Percentiles rank a stretch among this genome's conserved stretches.
Conservation (phyloP, 2,113 vertebrate species). For the Clarias batrachus region DNA sequence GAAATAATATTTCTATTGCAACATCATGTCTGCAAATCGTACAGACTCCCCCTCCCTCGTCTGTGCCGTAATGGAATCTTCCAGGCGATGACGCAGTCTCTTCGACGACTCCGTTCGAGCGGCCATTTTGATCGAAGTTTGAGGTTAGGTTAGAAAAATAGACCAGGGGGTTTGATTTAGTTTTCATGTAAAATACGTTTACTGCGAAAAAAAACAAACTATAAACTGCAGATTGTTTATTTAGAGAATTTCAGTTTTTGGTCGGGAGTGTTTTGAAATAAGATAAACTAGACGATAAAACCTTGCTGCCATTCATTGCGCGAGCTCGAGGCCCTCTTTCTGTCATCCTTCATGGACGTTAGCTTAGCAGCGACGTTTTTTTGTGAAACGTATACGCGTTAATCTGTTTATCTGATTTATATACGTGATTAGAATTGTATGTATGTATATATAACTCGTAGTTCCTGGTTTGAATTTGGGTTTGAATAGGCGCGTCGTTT, state of each 20-base stretch:
- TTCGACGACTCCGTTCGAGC: conserved; percentile 49
- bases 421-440: background rate
- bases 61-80: conserved; percentile 12
- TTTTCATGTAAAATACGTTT: background rate
- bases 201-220: background rate
- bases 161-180: background rate
- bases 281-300: conserved; percentile 4
- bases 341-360: conserved; percentile 47
- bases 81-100: conserved; percentile 69
- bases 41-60: background rate
- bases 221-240: background rate
- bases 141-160: conserved; percentile 55
- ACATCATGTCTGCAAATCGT: too few relatives aligned
- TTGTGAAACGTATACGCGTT: background rate
- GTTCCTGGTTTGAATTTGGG: background rate
- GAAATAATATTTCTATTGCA: too few relatives aligned
- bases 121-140: conserved; percentile 79
- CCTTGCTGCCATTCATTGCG: conserved; percentile 66
- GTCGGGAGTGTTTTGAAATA: background rate
- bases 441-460: background rate
- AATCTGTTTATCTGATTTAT: background rate
- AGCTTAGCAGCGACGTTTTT: background rate
- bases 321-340: conserved; percentile 32
- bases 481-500: background rate
- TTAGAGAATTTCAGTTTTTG: background rate